These are phyloP conservation scores for Catagonus wagneri DNA, from an alignment of 2,113 vertebrate species.

Conservation along the genomic window DNA sequence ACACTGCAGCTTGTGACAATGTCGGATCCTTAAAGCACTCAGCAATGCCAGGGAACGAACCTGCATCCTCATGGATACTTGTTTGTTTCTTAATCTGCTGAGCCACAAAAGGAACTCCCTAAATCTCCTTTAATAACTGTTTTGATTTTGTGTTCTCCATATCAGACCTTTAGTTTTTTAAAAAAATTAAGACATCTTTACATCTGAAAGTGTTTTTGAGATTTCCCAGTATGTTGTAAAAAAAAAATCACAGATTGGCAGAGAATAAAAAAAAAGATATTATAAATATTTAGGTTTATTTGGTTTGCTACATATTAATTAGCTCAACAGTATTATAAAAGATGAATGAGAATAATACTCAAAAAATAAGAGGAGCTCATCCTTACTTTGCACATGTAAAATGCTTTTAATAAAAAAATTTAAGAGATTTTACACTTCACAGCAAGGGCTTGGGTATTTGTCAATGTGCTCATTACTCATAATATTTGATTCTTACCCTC, in stretches of 20 bases:
- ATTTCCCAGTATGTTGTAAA: background rate
- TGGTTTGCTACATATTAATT: background rate
- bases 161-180: background rate
- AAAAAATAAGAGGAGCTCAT: background rate
- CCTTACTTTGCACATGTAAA: constrained; percentile 9
- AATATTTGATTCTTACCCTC: background rate
- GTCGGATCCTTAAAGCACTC: too few species aligned
- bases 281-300: background rate
- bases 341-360: background rate
- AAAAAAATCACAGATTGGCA: too few species aligned
- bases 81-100: too few species aligned
- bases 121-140: background rate
- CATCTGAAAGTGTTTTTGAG: background rate
- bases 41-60: too few species aligned
- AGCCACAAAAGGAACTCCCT: too few species aligned
- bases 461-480: background rate
- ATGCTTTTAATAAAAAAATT: background rate
- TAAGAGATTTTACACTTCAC: background rate
- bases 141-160: constrained; percentile 31
- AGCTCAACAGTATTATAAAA: background rate
- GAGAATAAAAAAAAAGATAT: too few species aligned
- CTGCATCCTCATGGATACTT: too few species aligned
- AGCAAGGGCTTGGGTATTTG: background rate
- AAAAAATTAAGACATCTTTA: background rate
- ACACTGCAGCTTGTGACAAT: too few species aligned